Evolutionary conservation across 2,888 invertebrate species (phyloP).

Genomic region (Patella depressa): DNA sequence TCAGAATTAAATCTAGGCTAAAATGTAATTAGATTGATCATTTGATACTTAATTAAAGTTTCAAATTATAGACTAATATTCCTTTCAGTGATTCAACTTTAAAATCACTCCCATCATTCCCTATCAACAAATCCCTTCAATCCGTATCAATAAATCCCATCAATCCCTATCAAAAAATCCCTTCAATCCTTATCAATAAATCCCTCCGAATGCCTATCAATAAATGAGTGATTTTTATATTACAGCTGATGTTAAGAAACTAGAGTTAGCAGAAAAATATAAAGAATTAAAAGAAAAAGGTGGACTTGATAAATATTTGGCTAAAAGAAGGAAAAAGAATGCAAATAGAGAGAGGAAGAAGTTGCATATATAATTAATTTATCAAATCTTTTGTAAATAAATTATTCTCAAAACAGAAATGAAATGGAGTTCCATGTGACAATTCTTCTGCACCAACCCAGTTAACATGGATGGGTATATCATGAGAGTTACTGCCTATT

Average conservation of each 20-base stretch:
- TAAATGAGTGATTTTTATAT: constrained; percentile 43
- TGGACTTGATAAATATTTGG: constrained; percentile 84
- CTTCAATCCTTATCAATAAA: too few relatives aligned
- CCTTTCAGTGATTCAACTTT: too few relatives aligned
- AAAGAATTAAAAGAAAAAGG: constrained; percentile 85
- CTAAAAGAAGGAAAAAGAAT: constrained; percentile 84
- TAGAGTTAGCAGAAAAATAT: constrained; percentile 84
- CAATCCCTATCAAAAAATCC: too few relatives aligned
- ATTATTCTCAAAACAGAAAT: background rate
- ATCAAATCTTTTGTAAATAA: background rate
- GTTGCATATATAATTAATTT: constrained; percentile 40
- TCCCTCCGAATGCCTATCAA: constrained; percentile 31
- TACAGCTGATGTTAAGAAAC: constrained; percentile 84
- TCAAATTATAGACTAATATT: too few relatives aligned
- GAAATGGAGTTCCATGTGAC: background rate
- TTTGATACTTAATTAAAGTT: too few relatives aligned
- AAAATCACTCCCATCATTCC: too few relatives aligned
- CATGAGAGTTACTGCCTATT: too few relatives aligned
- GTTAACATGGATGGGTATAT: too few relatives aligned
- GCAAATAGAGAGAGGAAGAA: constrained; percentile 71
- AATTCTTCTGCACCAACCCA: background rate
- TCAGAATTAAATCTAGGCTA: too few relatives aligned
- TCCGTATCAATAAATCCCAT: too few relatives aligned
- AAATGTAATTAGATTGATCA: too few relatives aligned
- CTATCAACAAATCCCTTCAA: too few relatives aligned